phyloP scores from a whole-genome alignment of 2,888 invertebrate species.

The Dichetophora obliterata region DNA sequence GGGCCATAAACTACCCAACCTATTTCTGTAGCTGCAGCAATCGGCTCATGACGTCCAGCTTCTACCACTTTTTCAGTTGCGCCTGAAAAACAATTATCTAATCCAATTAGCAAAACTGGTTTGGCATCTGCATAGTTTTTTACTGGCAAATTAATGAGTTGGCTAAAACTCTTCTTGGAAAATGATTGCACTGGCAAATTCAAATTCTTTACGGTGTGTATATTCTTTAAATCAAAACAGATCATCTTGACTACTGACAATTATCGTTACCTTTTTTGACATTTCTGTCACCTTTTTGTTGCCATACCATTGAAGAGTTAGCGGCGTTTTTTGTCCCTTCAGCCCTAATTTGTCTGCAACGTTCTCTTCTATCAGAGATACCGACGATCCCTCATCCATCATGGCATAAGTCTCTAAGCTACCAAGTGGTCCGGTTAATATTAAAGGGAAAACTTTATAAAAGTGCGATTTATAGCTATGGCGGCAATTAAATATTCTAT shows the following conservation, averaged over 20 bases:
- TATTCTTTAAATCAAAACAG: background rate
- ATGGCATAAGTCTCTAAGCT: background rate
- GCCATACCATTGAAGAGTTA: conserved; percentile 15
- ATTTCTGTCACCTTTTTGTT: background rate
- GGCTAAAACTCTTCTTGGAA: background rate
- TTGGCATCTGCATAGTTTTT: background rate
- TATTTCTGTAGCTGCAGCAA: background rate
- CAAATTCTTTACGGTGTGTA: background rate
- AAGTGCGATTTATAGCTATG: background rate
- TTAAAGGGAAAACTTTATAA: background rate
- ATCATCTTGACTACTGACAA: background rate
- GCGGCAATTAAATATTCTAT: background rate
- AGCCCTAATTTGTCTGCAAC: background rate
- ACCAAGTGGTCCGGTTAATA: background rate
- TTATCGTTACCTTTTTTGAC: background rate
- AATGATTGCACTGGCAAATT: background rate
- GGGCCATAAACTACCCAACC: background rate
- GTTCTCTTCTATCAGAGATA: background rate
- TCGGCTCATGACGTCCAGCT: background rate
- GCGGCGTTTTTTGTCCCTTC: background rate
- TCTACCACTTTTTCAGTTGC: background rate
- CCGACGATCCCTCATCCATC: conserved; percentile 6
- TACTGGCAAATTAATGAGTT: background rate
- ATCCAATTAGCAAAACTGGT: background rate
- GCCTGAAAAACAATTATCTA: conserved; percentile 6